Evolutionary conservation across 2,797 vertebrate species (phyloP).

Genomic region (Gymnoscopelus braueri): DNA sequence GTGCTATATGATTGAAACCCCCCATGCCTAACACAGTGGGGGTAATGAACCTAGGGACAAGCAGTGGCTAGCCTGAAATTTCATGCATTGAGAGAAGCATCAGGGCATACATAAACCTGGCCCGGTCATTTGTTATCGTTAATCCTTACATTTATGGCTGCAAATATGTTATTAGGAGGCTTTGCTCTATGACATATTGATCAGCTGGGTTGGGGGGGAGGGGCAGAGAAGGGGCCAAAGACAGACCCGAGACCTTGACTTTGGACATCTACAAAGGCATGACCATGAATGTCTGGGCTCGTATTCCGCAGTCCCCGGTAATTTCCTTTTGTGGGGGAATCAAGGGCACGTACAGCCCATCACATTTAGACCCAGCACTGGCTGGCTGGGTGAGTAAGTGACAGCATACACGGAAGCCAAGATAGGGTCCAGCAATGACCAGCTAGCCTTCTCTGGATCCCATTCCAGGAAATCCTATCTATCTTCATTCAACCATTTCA

Average conservation of each 20-base stretch:
- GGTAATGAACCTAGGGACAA: constrained; percentile 85
- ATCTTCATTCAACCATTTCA: constrained; percentile 76
- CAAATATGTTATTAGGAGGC: constrained; percentile 81
- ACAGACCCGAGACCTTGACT: constrained; percentile 74
- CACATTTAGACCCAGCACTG: constrained; percentile 56
- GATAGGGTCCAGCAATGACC: constrained; percentile 68
- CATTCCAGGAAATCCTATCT: constrained; percentile 72
- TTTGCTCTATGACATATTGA: constrained; percentile 77
- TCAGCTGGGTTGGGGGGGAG: constrained; percentile 52
- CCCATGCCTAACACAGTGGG: constrained; percentile 71
- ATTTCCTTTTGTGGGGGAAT: constrained; percentile 70
- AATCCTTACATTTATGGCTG: constrained; percentile 82
- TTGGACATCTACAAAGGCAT: constrained; percentile 71
- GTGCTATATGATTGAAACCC: constrained; percentile 79
- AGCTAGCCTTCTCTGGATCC: constrained; percentile 64
- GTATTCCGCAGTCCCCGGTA: constrained; percentile 64
- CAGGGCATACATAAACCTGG: constrained; percentile 67
- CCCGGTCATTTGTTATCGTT: constrained; percentile 83
- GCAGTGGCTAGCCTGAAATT: constrained; percentile 79
- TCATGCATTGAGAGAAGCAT: constrained; percentile 78
- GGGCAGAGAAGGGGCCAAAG: constrained; percentile 49
- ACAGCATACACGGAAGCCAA: constrained; percentile 61
- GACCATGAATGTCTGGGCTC: constrained; percentile 61
- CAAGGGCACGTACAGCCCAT: constrained; percentile 74
- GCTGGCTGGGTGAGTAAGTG: constrained; percentile 65